Conservation (phyloP, 2,888 invertebrate species). For the Amorpha juglandis region DNA sequence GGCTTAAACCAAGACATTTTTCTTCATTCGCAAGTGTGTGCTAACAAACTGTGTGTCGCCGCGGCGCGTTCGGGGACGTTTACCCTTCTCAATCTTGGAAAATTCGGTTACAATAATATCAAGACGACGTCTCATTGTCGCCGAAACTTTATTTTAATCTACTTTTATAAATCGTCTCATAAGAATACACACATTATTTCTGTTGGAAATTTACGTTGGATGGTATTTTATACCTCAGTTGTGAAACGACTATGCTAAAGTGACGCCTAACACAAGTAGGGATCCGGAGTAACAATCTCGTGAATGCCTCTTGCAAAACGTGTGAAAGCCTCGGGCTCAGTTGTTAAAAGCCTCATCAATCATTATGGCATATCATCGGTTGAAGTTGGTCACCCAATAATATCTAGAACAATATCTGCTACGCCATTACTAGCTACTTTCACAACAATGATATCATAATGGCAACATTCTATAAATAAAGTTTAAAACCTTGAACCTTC, state of each 20-base stretch:
- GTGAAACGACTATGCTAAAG: background rate
- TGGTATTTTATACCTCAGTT: background rate
- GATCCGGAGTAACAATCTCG: too few species aligned
- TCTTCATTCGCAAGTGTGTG: constrained; percentile 80
- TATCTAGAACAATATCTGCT: too few species aligned
- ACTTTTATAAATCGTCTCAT: constrained; percentile 28
- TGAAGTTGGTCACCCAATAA: too few species aligned
- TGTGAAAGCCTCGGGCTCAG: too few species aligned
- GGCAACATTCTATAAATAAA: too few species aligned
- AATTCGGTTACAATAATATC: constrained; percentile 63
- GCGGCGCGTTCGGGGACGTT: constrained; percentile 57
- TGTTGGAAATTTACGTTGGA: background rate
- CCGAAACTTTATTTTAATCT: constrained; percentile 31
- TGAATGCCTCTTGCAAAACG: too few species aligned
- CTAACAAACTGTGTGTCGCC: constrained; percentile 72
- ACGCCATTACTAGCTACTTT: too few species aligned
- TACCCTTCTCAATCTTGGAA: constrained; percentile 66
- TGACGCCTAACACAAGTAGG: too few species aligned
- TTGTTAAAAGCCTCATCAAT: too few species aligned
- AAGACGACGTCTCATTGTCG: constrained; percentile 40
- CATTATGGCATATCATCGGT: too few species aligned
- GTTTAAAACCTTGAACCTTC: too few species aligned
- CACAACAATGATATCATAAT: too few species aligned
- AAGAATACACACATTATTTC: background rate
- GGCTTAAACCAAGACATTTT: constrained; percentile 82